phyloP scores from a whole-genome alignment of 2,888 invertebrate species.

The Timema podura region DNA sequence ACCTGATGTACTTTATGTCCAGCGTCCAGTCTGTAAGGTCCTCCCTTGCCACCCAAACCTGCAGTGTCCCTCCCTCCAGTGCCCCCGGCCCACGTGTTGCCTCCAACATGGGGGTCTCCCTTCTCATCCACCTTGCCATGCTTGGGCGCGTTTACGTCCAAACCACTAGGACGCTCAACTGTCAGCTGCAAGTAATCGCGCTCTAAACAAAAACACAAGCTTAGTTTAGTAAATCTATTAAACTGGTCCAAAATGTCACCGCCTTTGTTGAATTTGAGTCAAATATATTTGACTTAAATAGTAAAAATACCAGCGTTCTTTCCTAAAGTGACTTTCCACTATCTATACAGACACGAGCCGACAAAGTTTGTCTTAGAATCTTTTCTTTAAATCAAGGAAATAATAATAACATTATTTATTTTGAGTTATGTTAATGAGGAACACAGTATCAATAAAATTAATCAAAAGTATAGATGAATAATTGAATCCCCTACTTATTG shows the following conservation, averaged over 20 bases:
- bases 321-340: neutral
- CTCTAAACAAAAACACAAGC: constrained; percentile 30
- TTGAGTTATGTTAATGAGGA: no score
- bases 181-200: constrained; percentile 66
- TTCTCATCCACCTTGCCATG: constrained; percentile 88
- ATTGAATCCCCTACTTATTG: no score
- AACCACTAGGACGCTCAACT: constrained; percentile 62
- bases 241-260: neutral
- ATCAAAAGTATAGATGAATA: no score
- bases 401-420: no score
- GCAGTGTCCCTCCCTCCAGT: constrained; percentile 90
- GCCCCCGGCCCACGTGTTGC: constrained; percentile 96
- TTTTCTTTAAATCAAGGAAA: no score
- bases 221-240: neutral
- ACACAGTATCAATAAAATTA: no score
- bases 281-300: neutral
- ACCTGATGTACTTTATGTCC: constrained; percentile 91
- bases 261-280: constrained; percentile 1
- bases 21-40: constrained; percentile 89
- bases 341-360: no score
- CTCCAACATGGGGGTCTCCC: constrained; percentile 91
- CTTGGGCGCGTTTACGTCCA: constrained; percentile 74
- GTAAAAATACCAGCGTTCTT: neutral
- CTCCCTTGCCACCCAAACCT: constrained; percentile 93
- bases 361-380: no score